Evolutionary conservation across 2,888 invertebrate genomes (phyloP).

Genomic region (Drosophila heteroneura): DNA sequence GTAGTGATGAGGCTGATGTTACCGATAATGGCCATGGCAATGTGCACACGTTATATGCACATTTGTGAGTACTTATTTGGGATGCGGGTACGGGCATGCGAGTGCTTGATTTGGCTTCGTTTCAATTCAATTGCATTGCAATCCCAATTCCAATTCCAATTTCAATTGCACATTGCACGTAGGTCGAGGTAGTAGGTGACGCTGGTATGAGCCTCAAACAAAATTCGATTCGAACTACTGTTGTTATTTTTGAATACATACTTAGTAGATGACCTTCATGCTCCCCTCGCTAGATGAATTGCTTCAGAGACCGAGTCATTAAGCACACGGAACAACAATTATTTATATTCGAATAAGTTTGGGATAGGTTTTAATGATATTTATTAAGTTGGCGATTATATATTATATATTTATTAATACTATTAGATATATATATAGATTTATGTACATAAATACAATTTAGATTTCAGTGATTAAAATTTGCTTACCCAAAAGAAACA

Average conservation of each 20-base stretch:
- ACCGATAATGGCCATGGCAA: slow-evolving; percentile 76
- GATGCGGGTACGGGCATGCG: slow-evolving; percentile 18
- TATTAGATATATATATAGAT: not conserved
- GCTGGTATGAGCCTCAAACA: slow-evolving; percentile 1
- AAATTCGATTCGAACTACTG: slow-evolving; percentile 1
- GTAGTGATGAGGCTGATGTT: slow-evolving; percentile 61
- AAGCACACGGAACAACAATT: not conserved
- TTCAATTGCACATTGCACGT: slow-evolving; percentile 25
- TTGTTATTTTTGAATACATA: slow-evolving; percentile 6
- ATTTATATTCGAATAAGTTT: not conserved
- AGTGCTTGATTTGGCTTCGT: slow-evolving; percentile 54
- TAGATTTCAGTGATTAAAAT: not conserved
- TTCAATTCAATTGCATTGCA: slow-evolving; percentile 53
- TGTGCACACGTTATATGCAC: slow-evolving; percentile 75
- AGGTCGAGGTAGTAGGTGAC: not conserved
- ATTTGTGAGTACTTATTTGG: slow-evolving; percentile 66
- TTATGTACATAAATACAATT: not conserved
- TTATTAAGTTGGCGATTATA: not conserved
- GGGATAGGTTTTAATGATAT: not conserved
- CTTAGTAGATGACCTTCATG: not conserved
- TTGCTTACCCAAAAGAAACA: not conserved
- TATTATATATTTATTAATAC: too few relatives aligned
- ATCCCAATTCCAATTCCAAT: slow-evolving; percentile 45
- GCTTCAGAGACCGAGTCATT: slow-evolving; percentile 8
- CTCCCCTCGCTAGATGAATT: not conserved